These are phyloP conservation scores for Drosophila neocordata DNA, from an alignment of 1,140 invertebrate species.

Conservation along the genomic window DNA sequence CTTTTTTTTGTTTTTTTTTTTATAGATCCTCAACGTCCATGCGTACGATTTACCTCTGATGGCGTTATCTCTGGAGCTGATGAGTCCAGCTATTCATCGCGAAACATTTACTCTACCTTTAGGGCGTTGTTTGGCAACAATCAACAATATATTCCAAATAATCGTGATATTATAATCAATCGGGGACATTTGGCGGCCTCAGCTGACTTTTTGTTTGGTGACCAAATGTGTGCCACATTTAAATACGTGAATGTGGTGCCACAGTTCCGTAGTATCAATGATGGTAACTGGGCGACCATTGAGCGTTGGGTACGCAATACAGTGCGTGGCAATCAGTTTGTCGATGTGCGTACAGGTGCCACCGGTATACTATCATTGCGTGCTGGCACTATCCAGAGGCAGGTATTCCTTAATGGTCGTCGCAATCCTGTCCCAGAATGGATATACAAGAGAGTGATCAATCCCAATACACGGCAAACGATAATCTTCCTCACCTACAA, in stretches of 20 bases:
- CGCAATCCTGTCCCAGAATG: constrained; percentile 48
- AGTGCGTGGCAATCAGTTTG: constrained; percentile 17
- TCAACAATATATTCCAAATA: constrained; percentile 34
- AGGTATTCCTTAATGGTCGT: constrained; percentile 28
- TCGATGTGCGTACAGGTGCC: constrained; percentile 29
- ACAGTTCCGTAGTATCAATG: constrained; percentile 83
- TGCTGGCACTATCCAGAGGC: neutral
- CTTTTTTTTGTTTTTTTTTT: no score
- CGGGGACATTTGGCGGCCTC: constrained; percentile 53
- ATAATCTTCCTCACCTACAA: constrained; percentile 44
- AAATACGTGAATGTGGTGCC: constrained; percentile 83
- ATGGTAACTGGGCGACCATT: constrained; percentile 83
- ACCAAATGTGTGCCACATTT: constrained; percentile 63
- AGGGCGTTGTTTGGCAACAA: constrained; percentile 26
- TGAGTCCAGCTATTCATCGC: constrained; percentile 23
- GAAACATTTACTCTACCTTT: constrained; percentile 30
- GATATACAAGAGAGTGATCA: constrained; percentile 46
- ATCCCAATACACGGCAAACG: neutral
- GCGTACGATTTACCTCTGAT: constrained; percentile 31
- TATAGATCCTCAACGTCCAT: constrained; percentile 26
- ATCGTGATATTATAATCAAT: constrained; percentile 32
- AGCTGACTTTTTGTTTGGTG: constrained; percentile 47
- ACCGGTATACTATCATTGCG: constrained; percentile 14
- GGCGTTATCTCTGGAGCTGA: constrained; percentile 31
- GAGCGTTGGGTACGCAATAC: constrained; percentile 55